A percentile compares a stretch with the other conserved stretches of the same genome.
phyloP scores from a whole-genome alignment of 2,797 vertebrate genomes.

The Amblyopsis hoosieri region DNA sequence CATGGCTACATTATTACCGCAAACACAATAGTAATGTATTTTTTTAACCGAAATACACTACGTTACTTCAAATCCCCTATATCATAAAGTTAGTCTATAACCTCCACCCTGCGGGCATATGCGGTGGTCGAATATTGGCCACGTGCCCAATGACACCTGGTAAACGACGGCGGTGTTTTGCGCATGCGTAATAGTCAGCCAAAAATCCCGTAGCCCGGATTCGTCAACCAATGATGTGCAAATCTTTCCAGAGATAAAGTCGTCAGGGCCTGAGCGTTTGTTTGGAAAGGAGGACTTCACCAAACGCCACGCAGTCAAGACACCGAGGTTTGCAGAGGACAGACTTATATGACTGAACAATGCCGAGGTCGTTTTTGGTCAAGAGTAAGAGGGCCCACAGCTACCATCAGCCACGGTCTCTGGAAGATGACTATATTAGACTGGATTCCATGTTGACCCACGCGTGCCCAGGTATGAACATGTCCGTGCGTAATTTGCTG shows the following conservation, averaged over 20 bases:
- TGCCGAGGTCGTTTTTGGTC: conserved; percentile 97
- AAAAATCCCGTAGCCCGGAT: conserved; percentile 62
- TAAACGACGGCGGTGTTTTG: conserved; percentile 66
- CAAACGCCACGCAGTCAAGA: conserved; percentile 17
- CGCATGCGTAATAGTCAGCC: conserved; percentile 79
- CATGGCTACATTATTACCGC: background rate
- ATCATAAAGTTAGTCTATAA: conserved; percentile 10
- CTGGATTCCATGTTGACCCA: conserved; percentile 81
- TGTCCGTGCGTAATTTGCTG: conserved; percentile 43
- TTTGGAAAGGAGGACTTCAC: conserved; percentile 42
- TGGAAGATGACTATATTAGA: conserved; percentile 81
- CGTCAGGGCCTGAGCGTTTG: conserved; percentile 54
- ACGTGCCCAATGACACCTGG: conserved; percentile 82
- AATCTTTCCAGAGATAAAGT: conserved; percentile 77
- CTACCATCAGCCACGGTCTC: conserved; percentile 90
- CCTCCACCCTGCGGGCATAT: too few species aligned
- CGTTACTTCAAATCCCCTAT: conserved; percentile 19
- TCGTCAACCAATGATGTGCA: conserved; percentile 71
- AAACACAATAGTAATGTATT: background rate
- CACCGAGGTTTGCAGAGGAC: conserved; percentile 9
- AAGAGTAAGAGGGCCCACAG: conserved; percentile 98
- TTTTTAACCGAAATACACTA: conserved; percentile 14
- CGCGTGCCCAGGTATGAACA: conserved; percentile 85
- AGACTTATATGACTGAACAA: conserved; percentile 48
- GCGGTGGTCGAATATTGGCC: conserved; percentile 39